A percentile compares a stretch with the other conserved stretches of the same genome.
Conservation (phyloP, 2,113 vertebrate species). For the Lampris megalopsis region DNA sequence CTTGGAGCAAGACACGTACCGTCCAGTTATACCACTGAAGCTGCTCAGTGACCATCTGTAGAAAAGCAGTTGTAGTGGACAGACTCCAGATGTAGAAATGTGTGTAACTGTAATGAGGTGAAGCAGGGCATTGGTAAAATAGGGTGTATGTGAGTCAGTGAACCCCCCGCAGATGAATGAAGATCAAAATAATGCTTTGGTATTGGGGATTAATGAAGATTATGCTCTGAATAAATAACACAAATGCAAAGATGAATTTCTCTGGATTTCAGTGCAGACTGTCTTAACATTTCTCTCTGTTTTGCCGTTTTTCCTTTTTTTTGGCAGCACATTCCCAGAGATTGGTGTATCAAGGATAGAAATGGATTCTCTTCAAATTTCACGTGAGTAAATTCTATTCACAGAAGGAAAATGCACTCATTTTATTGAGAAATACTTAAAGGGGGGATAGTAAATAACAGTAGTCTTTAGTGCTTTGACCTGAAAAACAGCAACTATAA, state of each 20-base stretch:
- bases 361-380: slow-evolving; percentile 69
- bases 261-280: slow-evolving; percentile 7
- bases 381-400: slow-evolving; percentile 69
- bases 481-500: too few species aligned
- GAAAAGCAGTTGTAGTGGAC: too few species aligned
- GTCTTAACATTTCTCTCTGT: slow-evolving; percentile 1
- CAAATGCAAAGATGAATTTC: slow-evolving; percentile 1
- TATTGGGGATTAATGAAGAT: not conserved
- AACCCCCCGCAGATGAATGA: not conserved
- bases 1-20: too few species aligned
- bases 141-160: not conserved
- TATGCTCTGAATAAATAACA: not conserved
- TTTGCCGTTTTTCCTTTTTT: slow-evolving; percentile 31
- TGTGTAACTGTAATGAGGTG: too few species aligned
- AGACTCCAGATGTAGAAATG: too few species aligned
- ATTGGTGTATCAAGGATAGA: slow-evolving; percentile 45
- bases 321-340: slow-evolving; percentile 43
- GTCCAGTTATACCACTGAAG: too few species aligned
- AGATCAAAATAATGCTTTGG: not conserved
- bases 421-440: too few species aligned
- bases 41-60: too few species aligned
- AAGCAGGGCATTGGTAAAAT: too few species aligned
- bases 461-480: too few species aligned
- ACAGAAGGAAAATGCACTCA: not conserved
- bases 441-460: too few species aligned